phyloP scores from a whole-genome alignment of 2,797 vertebrate species.

The Oryzias dopingdopingensis region DNA sequence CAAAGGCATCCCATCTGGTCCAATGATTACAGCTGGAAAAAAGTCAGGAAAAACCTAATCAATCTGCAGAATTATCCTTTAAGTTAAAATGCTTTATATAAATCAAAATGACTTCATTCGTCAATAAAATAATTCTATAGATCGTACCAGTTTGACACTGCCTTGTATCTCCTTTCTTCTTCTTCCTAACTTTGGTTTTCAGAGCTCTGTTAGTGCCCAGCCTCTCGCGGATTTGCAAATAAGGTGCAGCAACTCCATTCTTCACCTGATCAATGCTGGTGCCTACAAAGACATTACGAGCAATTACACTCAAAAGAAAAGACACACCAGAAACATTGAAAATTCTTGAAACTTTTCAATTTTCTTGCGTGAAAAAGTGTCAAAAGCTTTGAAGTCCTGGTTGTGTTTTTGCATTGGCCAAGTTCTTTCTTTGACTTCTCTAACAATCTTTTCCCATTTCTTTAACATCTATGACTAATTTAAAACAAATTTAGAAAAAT shows the following conservation, averaged over 20 bases:
- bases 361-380: no score
- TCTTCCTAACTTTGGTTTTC: conserved; percentile 93
- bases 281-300: conserved; percentile 76
- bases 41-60: background rate
- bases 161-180: conserved; percentile 91
- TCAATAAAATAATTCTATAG: background rate
- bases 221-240: conserved; percentile 94
- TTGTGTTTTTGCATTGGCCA: no score
- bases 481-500: no score
- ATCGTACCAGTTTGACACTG: conserved; percentile 95
- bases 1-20: conserved; percentile 94
- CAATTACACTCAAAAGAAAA: background rate
- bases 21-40: conserved; percentile 93
- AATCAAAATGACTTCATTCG: no score
- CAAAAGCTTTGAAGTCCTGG: no score
- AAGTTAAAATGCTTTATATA: no score
- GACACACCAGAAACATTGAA: no score
- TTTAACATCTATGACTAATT: no score
- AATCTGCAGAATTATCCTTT: background rate
- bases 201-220: conserved; percentile 86
- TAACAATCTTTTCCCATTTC: no score
- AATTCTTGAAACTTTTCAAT: no score
- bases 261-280: conserved; percentile 91
- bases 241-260: conserved; percentile 87
- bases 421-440: no score